A percentile compares a stretch with the other conserved stretches of the same genome.
Evolutionary conservation across 2,888 invertebrate genomes (phyloP).

Genomic region (Carpatolechia fugitivella): DNA sequence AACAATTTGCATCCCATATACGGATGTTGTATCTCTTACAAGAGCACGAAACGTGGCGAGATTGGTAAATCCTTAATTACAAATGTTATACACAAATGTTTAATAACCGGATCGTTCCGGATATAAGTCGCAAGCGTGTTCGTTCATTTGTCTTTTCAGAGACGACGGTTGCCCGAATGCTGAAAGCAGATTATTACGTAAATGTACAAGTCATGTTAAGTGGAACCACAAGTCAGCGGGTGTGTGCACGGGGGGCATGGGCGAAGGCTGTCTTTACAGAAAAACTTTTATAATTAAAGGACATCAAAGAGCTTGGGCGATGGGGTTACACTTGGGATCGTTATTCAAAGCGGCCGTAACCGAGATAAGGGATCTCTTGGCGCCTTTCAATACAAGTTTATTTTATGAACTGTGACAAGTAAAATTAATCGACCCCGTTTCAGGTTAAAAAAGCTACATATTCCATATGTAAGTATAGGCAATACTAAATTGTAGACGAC

Average conservation of each 20-base stretch:
- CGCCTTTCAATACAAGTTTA: slow-evolving; percentile 64
- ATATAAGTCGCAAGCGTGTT: neutral
- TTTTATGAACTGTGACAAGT: slow-evolving; percentile 65
- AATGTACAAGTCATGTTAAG: slow-evolving; percentile 31
- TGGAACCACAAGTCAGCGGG: slow-evolving; percentile 24
- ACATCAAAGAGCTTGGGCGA: slow-evolving; percentile 72
- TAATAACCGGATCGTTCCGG: neutral
- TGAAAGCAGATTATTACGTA: slow-evolving; percentile 12
- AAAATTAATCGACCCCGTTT: slow-evolving; percentile 32
- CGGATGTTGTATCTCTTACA: slow-evolving; percentile 23
- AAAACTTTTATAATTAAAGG: slow-evolving; percentile 77
- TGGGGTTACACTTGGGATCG: slow-evolving; percentile 74
- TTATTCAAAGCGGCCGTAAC: slow-evolving; percentile 72
- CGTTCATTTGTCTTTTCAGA: slow-evolving; percentile 2
- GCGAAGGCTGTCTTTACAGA: slow-evolving; percentile 59
- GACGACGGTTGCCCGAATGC: neutral
- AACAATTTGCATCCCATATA: slow-evolving; percentile 41
- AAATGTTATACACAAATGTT: neutral
- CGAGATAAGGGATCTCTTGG: slow-evolving; percentile 70
- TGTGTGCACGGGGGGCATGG: slow-evolving; percentile 26
- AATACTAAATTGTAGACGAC: neutral
- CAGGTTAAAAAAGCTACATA: neutral
- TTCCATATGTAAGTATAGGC: neutral
- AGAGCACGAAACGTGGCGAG: neutral
- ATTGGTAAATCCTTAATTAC: slow-evolving; percentile 1